Base-by-base conservation (phyloP, 2,113 vertebrate genomes). In the Nesogale talazaci region DNA sequence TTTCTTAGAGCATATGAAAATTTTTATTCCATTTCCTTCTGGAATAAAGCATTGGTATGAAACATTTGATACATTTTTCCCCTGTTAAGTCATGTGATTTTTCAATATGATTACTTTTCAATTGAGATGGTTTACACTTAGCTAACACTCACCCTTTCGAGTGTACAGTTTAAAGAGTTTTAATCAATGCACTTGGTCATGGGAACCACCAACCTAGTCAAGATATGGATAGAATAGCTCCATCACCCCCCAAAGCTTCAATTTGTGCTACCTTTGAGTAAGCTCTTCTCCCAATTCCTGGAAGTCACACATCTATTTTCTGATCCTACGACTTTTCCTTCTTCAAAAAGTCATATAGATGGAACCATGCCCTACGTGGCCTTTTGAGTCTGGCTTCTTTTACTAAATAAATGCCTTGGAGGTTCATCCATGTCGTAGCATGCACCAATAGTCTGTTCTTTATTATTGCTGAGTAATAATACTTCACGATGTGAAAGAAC, bases 21-120 rank as follows among this genome's bases (percentile, higher is more conserved):
- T 84, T 74, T 56, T 25, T 36, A n/a, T n/a, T n/a, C n/a, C 67
- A 91, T 72, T 77, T 88, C 82, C 36, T 92, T 67, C 15, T 85
- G 17, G 82, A 72, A 77, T 70, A 63, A 83, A 91, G 46, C 22
- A 57, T 7, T 85, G 36, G 6, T 29, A 72, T 46, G 20, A 78
- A 72, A 88, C 56, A 17, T 88, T 6, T 87, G 25, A 36, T 42
- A 61, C 84, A 40, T 72, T 61, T 74, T 89, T 88, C 83, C 20
- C 42, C 36, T 92, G 79, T 57, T 80, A 84, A 65, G 42, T 46
- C 63, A 92, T 80, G 56, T 63, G 8, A 3, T 77, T 36, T 94
- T 75, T 88, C 36, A 70, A 9, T 91, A 40, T 34, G 8, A 22
- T 46, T 63, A 63, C 25, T 46, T 76, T 84, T 36, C 8, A 59